Evolutionary conservation across 2,888 invertebrate genomes (phyloP).

Genomic region (Dynastes hyllus): DNA sequence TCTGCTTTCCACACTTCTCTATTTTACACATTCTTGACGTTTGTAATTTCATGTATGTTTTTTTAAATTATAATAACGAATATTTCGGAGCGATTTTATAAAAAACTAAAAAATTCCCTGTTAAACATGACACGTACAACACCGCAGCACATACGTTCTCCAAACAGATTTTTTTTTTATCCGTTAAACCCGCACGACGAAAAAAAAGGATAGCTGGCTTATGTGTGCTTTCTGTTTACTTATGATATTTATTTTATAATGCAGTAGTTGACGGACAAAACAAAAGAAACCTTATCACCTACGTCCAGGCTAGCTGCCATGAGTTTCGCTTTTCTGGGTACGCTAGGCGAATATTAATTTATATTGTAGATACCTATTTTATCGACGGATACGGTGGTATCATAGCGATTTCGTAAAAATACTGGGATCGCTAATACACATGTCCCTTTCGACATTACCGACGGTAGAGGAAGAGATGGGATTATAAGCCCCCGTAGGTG

Average conservation of each 20-base stretch:
- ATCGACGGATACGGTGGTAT: conserved; percentile 4
- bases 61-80: not conserved
- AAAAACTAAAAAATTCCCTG: not conserved
- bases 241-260: conserved; percentile 52
- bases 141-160: not conserved
- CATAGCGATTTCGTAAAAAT: conserved; percentile 12
- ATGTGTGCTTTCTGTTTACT: conserved; percentile 47
- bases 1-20: no score
- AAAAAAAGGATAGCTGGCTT: conserved; percentile 8
- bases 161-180: conserved; percentile 10
- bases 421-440: not conserved
- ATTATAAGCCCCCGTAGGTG: not conserved
- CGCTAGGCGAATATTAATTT: conserved; percentile 38
- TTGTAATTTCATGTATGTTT: no score
- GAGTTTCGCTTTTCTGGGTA: conserved; percentile 14
- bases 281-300: conserved; percentile 44
- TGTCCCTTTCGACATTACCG: not conserved
- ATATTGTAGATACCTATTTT: conserved; percentile 8
- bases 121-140: conserved; percentile 2
- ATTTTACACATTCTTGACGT: no score
- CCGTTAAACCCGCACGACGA: conserved; percentile 7
- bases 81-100: not conserved
- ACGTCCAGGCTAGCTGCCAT: conserved; percentile 40
- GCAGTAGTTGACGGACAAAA: conserved; percentile 46
- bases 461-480: not conserved